phyloP scores from a whole-genome alignment of 2,888 invertebrate genomes.

The Strigamia transsilvanica region DNA sequence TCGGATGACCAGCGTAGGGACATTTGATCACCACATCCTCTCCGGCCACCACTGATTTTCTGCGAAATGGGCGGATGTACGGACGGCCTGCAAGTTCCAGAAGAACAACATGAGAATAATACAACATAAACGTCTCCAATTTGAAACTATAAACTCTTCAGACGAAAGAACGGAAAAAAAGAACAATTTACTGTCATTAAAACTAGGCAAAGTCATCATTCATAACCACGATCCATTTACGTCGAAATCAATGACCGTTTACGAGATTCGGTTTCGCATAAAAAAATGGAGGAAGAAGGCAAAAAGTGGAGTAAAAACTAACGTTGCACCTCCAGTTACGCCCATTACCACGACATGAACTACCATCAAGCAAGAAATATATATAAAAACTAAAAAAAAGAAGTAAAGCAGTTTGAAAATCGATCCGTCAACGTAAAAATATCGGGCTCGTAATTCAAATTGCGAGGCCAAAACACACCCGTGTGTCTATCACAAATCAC shows the following conservation, averaged over 20 bases:
- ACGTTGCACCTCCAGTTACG: too few relatives aligned
- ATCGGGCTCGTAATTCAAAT: constrained; percentile 24
- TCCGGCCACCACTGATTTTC: constrained; percentile 74
- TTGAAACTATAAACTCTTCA: too few relatives aligned
- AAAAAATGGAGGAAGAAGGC: too few relatives aligned
- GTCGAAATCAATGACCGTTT: too few relatives aligned
- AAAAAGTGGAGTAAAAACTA: too few relatives aligned
- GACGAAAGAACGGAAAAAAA: too few relatives aligned
- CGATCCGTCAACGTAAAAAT: constrained; percentile 5
- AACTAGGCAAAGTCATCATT: too few relatives aligned
- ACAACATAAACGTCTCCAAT: too few relatives aligned
- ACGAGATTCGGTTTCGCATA: too few relatives aligned
- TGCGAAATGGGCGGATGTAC: constrained; percentile 89
- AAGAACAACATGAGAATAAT: too few relatives aligned
- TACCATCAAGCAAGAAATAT: neutral
- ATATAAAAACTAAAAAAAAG: neutral
- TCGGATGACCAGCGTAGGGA: constrained; percentile 64
- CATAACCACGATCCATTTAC: too few relatives aligned
- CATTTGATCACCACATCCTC: constrained; percentile 62
- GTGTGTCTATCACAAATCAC: constrained; percentile 32
- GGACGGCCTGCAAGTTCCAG: constrained; percentile 71
- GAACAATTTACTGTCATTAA: too few relatives aligned
- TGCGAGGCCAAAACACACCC: neutral
- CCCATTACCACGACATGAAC: neutral
- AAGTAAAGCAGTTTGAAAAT: neutral